These are phyloP conservation scores for Hanleya hanleyi DNA, from an alignment of 2,888 invertebrate species.

Conservation along the genomic window DNA sequence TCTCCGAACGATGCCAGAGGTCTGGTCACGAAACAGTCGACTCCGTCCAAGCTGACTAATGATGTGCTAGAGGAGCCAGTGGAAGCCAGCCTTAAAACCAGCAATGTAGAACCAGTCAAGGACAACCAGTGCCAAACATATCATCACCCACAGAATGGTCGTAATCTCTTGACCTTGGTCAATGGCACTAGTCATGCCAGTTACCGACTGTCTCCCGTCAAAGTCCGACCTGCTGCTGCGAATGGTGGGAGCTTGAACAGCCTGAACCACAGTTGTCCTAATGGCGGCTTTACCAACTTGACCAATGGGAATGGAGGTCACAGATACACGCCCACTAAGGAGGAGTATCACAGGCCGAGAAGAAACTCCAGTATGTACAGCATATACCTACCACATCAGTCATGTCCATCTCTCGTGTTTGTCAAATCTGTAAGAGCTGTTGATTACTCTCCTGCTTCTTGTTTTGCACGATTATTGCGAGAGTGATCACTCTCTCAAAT, in stretches of 20 bases:
- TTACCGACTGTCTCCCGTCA: not conserved
- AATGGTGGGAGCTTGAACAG: no score
- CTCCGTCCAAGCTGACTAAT: slow-evolving; percentile 63
- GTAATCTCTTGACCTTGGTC: not conserved
- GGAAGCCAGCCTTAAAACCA: slow-evolving; percentile 14
- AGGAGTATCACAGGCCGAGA: slow-evolving; percentile 37
- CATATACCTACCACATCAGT: not conserved
- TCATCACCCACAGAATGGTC: no score
- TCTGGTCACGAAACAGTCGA: slow-evolving; percentile 51
- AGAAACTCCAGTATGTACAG: slow-evolving; percentile 48
- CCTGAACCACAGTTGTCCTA: not conserved
- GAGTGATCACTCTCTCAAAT: no score
- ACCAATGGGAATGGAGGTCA: not conserved
- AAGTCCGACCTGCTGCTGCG: not conserved
- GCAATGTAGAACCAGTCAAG: not conserved
- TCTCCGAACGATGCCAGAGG: slow-evolving; percentile 73
- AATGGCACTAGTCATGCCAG: not conserved
- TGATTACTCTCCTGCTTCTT: no score
- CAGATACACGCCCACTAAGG: slow-evolving; percentile 10
- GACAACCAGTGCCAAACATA: not conserved
- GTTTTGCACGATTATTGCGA: no score
- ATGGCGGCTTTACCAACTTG: not conserved
- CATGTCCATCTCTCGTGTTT: no score
- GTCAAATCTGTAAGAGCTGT: no score
- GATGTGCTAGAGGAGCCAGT: slow-evolving; percentile 49